A percentile compares a stretch with the other conserved stretches of the same genome.
Evolutionary conservation across 2,888 invertebrate species (phyloP).

Genomic region (Apotomis betuletana): DNA sequence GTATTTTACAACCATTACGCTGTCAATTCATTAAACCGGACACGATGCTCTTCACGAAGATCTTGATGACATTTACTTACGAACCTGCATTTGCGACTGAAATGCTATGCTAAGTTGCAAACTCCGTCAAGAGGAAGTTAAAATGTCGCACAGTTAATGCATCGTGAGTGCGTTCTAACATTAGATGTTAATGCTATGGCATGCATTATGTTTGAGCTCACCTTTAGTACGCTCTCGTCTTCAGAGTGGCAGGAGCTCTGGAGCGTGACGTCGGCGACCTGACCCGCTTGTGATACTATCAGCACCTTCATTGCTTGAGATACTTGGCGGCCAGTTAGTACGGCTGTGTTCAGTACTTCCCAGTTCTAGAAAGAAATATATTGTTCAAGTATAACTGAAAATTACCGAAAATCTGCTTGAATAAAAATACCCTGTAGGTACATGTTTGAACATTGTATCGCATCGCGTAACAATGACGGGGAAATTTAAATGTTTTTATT

Average conservation of each 20-base stretch:
- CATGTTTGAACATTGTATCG: no score
- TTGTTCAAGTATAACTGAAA: background rate
- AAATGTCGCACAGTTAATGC: constrained; percentile 30
- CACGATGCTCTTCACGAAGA: constrained; percentile 11
- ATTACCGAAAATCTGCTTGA: no score
- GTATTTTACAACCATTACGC: constrained; percentile 26
- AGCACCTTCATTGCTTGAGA: constrained; percentile 98
- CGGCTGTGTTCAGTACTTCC: constrained; percentile 97
- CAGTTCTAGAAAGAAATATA: constrained; percentile 88
- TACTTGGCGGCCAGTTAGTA: constrained; percentile 96
- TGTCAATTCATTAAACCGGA: constrained; percentile 21
- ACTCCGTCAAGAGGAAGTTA: constrained; percentile 9
- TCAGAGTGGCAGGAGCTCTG: constrained; percentile 97
- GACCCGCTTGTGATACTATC: constrained; percentile 96
- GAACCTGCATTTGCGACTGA: constrained; percentile 5
- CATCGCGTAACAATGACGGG: no score
- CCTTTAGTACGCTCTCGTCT: constrained; percentile 98
- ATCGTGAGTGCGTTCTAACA: constrained; percentile 25
- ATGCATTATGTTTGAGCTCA: constrained; percentile 62
- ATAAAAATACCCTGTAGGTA: no score
- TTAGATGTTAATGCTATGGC: constrained; percentile 35
- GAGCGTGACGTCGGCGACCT: constrained; percentile 96
- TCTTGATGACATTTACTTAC: constrained; percentile 19
- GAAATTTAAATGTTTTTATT: no score
- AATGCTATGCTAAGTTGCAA: constrained; percentile 5